Evolutionary conservation across 2,113 vertebrate species (phyloP), one percentile per base, ranked within the genome.

Genomic region (Oryzias woworae): DNA sequence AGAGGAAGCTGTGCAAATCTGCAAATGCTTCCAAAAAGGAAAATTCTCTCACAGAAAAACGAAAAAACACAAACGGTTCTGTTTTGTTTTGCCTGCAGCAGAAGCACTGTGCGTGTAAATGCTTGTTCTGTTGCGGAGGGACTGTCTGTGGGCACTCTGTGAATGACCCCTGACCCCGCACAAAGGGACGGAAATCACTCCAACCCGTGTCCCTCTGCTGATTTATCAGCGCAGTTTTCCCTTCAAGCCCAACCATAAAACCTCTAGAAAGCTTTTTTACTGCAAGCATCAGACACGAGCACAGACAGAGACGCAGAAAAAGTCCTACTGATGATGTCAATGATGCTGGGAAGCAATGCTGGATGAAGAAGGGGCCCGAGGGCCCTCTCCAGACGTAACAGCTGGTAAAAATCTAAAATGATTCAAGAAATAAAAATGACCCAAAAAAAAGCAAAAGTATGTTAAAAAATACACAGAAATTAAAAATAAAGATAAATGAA

Each of bases 41-140:
- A 3, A 1, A 14, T 26, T 18, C 13, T 20, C 22, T 2, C 16
- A 28, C 16, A 28, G 41, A 68, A 62, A 65, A 58, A 72, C 61
- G 59, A 2, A 1, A 1, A 69, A 65, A 23, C 59, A 78, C 78
- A 76, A 83, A 53, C 64, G 68, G 80, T 70, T 81, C 65, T 15
- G 54, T 77, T 17, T 43, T 7, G 16, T 55, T 51, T 23, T 15
- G 50, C 70, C 80, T 41, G 17, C 36, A 66, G 71, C 62, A 70
- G 18, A 1, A 0, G 2, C 53, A 58, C 62, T 51, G 49, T 52
- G 55, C 82, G 57, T 55, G 56, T n/a, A n/a, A 44, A 53, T 2
- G 58, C 85, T 63, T 7, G 54, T 74, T 47, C 58, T 18, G 26
- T 24, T 24, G 13, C 53, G 47, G 52, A 18, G 80, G 22, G 12